Conservation (phyloP, 2,888 invertebrate genomes). For the Invenusta paracnida region DNA sequence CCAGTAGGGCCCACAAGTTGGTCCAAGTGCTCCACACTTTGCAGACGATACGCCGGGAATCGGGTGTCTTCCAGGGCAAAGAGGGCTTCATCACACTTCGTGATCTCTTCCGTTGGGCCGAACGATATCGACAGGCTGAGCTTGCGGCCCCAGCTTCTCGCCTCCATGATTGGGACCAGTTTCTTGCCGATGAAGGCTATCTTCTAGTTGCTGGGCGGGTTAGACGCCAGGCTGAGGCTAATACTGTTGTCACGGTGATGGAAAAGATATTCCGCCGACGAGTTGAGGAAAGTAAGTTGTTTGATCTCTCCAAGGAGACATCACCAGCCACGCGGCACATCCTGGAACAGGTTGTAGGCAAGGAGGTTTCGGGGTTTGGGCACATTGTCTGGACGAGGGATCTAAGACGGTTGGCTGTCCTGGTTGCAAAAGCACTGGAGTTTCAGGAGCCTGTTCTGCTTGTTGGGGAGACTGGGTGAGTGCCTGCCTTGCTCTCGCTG, state of each 20-base stretch:
- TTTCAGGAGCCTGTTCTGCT: constrained; percentile 89
- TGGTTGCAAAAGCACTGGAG: constrained; percentile 71
- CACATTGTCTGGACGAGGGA: constrained; percentile 91
- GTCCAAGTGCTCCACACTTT: constrained; percentile 79
- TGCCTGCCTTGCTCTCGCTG: too few species aligned
- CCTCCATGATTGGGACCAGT: constrained; percentile 92
- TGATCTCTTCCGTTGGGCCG: constrained; percentile 91
- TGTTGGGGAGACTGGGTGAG: constrained; percentile 83
- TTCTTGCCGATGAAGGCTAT: constrained; percentile 79
- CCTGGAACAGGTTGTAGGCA: constrained; percentile 39
- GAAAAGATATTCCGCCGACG: constrained; percentile 70
- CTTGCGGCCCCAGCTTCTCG: constrained; percentile 46
- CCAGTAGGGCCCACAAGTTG: constrained; percentile 80
- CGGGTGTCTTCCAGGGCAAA: constrained; percentile 83
- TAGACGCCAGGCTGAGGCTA: constrained; percentile 74
- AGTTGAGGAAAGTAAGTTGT: constrained; percentile 70
- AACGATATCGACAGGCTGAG: constrained; percentile 70
- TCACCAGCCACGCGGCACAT: constrained; percentile 69
- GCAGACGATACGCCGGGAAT: constrained; percentile 70
- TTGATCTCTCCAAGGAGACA: constrained; percentile 64
- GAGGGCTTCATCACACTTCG: constrained; percentile 84
- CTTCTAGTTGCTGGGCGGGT: constrained; percentile 87
- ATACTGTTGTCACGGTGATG: constrained; percentile 72
- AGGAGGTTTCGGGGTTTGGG: constrained; percentile 62
- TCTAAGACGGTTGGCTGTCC: constrained; percentile 70